Conservation (phyloP, 2,797 vertebrate genomes). For the Poecile montanus region DNA sequence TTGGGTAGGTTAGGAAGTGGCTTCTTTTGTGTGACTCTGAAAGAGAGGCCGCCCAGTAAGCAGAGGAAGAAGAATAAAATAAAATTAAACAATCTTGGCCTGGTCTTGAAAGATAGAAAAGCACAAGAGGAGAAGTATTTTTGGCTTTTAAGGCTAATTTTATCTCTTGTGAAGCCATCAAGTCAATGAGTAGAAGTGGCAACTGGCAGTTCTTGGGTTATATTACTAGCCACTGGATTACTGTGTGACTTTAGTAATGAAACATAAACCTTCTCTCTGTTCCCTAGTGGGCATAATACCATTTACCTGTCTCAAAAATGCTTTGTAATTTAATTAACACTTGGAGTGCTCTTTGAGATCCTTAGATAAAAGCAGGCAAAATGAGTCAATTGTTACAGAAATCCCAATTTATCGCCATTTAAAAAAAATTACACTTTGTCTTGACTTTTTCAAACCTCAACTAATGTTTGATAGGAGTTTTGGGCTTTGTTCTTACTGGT, state of each 20-base stretch:
- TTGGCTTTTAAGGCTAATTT: conserved; percentile 24
- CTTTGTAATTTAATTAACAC: conserved; percentile 70
- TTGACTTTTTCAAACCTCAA: conserved; percentile 50
- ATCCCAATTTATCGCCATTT: conserved; percentile 60
- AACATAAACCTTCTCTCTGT: conserved; percentile 45
- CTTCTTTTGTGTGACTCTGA: background rate
- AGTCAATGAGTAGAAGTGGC: conserved; percentile 34
- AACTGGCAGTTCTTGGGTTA: conserved; percentile 30
- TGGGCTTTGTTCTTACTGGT: conserved; percentile 60
- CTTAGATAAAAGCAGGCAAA: conserved; percentile 61
- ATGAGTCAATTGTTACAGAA: conserved; percentile 63
- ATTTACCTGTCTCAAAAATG: conserved; percentile 67
- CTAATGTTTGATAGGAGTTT: conserved; percentile 60
- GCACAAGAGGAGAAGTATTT: background rate
- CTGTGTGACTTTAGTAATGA: conserved; percentile 56
- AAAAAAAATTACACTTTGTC: conserved; percentile 55
- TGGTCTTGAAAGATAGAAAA: background rate
- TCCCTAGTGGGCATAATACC: conserved; percentile 54
- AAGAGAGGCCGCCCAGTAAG: background rate
- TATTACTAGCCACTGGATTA: conserved; percentile 48
- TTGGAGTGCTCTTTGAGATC: conserved; percentile 67
- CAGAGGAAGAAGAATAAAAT: background rate
- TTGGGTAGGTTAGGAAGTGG: background rate
- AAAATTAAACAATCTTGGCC: background rate
- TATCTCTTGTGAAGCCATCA: background rate